Base-by-base conservation (phyloP, 1,140 invertebrate genomes). In the Nasonia vitripennis region DNA sequence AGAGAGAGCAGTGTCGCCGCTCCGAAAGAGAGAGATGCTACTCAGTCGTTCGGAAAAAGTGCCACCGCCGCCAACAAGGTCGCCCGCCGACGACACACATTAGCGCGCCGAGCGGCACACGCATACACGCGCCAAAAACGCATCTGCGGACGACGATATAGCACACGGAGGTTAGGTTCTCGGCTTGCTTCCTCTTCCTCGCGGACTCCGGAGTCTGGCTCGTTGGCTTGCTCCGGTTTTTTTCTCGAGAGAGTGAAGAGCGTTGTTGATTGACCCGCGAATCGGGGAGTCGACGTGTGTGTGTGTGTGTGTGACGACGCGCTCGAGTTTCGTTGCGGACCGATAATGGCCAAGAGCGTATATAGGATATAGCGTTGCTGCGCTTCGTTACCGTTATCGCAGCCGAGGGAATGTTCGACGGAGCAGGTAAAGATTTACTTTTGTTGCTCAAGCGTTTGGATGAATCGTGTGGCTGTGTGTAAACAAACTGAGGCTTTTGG, bases 61-160 rank as follows among this genome's bases (percentile, higher is more conserved):
- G 82, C 75, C 82, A 84, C 62, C 82, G 83, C 74, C 37, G 74
- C 75, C 68, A 84, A 79, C 77, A 84, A 84, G 83, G 83, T 84
- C 77, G 82, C 45, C 41, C 37, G 45, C 62, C 55, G 67, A 68
- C 83, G 75, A 79, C 83, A 71, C 45, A 48, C 51, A 71, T 78
- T 78, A 11, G n/a, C 14, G 73, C 75, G 23, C 27, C 70, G 27
- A 34, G 34, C 74, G 74, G 34, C 83, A 79, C 55, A 62, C 55
- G 14, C 55, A n/a, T 51, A 68, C 74, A 78, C 68, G 68, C 45
- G 48, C 68, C 62, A 23, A 34, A 48, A 78, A 37, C 83, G 83
- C 77, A 84, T 84, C 62, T 79, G 83, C 27, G 27, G 27, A 27
- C 27, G 45, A 55, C 23, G 20, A 20, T 11, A 31, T 71, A 71